A percentile compares a stretch with the other conserved stretches of the same genome.
phyloP scores from a whole-genome alignment of 2,888 invertebrate species.

The Tipula confusa region DNA sequence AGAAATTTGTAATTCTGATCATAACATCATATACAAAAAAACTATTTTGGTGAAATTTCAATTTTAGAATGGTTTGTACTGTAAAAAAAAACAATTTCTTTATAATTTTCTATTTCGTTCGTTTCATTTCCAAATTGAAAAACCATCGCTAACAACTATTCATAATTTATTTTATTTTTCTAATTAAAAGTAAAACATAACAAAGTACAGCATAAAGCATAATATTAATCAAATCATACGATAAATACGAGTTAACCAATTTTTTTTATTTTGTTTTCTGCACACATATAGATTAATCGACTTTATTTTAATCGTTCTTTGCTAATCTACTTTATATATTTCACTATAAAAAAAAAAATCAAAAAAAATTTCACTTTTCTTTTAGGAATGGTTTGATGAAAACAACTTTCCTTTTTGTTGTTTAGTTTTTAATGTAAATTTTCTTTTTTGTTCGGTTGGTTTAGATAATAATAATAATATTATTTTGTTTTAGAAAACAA shows the following conservation, averaged over 20 bases:
- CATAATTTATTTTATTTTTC: not conserved
- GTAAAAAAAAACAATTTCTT: not conserved
- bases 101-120: not conserved
- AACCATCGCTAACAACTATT: not conserved
- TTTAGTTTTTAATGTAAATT: not conserved
- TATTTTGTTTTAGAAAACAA: not conserved
- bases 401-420: constrained; percentile 14
- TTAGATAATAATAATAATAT: not conserved
- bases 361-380: constrained; percentile 25
- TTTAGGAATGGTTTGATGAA: not conserved
- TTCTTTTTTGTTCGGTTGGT: not conserved
- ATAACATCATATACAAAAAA: not conserved
- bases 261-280: not conserved
- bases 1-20: not conserved
- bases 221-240: not conserved
- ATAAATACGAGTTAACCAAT: not conserved
- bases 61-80: not conserved
- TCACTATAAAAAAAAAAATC: too few species aligned
- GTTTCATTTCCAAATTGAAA: not conserved
- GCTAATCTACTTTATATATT: not conserved
- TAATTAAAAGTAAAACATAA: not conserved
- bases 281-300: not conserved
- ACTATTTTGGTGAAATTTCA: not conserved
- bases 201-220: not conserved
- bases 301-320: not conserved